A percentile compares a stretch with the other conserved stretches of the same genome.
Conservation (phyloP, 2,113 vertebrate species). For the Sylvilagus bachmani region DNA sequence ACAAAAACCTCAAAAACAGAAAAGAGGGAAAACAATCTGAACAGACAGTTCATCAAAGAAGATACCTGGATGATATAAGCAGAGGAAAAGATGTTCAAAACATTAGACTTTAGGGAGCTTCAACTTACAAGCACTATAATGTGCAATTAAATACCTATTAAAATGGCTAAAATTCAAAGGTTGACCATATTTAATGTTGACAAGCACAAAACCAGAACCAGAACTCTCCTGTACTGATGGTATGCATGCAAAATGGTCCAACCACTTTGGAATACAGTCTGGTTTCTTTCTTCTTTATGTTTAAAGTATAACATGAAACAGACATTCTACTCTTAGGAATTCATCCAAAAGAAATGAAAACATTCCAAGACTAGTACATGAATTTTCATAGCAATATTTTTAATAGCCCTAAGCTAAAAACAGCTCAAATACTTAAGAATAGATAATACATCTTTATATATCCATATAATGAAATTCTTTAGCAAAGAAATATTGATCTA, state of each 20-base stretch:
- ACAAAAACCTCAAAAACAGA: not conserved
- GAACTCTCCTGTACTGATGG: not conserved
- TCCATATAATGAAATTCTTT: not conserved
- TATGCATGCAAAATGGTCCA: not conserved
- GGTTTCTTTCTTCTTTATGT: not conserved
- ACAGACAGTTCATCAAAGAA: not conserved
- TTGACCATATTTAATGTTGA: not conserved
- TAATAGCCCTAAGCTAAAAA: not conserved
- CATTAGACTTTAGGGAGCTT: not conserved
- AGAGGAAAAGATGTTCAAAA: not conserved
- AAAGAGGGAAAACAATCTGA: not conserved
- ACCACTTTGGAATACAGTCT: not conserved
- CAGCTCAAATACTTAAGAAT: not conserved
- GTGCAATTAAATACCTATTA: not conserved
- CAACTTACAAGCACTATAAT: not conserved
- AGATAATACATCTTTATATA: not conserved
- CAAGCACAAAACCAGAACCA: not conserved
- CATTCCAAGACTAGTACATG: not conserved
- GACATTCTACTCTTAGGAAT: not conserved
- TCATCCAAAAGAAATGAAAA: conserved; percentile 24
- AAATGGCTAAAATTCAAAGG: not conserved
- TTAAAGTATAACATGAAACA: not conserved
- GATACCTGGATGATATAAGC: not conserved
- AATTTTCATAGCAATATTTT: not conserved
- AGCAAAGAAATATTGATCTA: not conserved